A percentile compares a stretch with the other conserved stretches of the same genome.
phyloP scores from a whole-genome alignment of 2,797 vertebrate genomes.

The Danionella dracula region DNA sequence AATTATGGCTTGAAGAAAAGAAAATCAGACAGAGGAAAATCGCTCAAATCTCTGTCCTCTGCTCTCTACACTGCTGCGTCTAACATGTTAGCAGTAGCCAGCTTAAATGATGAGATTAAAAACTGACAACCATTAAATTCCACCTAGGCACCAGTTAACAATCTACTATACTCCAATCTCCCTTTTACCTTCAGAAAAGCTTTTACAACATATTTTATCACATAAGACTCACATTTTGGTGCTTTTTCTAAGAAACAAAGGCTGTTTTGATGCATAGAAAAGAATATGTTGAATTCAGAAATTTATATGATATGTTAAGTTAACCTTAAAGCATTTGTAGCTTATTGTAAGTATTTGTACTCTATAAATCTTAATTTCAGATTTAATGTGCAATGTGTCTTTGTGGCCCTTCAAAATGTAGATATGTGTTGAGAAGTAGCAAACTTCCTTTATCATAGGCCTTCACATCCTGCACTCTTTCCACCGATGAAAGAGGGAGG shows the following conservation, averaged over 20 bases:
- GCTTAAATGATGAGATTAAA: neutral
- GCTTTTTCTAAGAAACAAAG: conserved; percentile 10
- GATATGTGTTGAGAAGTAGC: no score
- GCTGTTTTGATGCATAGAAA: conserved; percentile 1
- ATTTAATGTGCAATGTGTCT: neutral
- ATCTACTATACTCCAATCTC: no score
- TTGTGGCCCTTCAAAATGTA: no score
- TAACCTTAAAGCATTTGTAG: no score
- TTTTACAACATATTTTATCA: conserved; percentile 2
- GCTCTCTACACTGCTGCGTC: neutral
- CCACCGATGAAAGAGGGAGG: neutral
- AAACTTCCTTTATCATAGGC: no score
- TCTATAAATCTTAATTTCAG: no score
- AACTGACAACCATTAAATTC: neutral
- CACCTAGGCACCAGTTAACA: neutral
- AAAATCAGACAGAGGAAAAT: neutral
- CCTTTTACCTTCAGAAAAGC: no score
- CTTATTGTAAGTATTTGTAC: no score
- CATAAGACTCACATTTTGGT: neutral
- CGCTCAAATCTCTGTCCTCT: neutral
- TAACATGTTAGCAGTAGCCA: neutral
- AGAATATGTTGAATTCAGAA: no score
- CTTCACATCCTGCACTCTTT: neutral
- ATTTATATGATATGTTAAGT: no score
- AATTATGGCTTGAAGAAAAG: conserved; percentile 7